A percentile compares a stretch with the other conserved stretches of the same genome.
Conservation (phyloP, 30 jellyfish, hydroid and myxozoan species). For the Hydractinia echinata region DNA sequence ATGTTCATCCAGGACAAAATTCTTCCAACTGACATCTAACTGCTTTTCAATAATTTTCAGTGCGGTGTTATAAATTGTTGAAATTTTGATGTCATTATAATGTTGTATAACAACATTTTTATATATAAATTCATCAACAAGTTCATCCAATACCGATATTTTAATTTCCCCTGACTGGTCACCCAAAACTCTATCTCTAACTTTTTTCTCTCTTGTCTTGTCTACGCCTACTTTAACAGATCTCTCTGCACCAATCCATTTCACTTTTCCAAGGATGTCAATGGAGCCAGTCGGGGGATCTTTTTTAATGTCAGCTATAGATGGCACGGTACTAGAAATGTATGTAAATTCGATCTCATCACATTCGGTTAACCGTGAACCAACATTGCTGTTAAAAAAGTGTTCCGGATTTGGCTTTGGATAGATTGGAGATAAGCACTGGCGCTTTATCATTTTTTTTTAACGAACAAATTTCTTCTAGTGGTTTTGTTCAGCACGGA, state of each 20-base stretch:
- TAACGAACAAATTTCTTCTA: background rate
- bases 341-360: background rate
- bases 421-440: background rate
- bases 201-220: background rate
- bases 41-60: no score
- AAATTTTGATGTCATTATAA: no score
- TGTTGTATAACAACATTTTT: no score
- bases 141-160: background rate
- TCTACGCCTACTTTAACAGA: background rate
- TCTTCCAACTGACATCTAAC: no score
- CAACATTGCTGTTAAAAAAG: background rate
- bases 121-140: no score
- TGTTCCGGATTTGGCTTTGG: background rate
- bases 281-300: background rate
- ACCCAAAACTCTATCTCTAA: background rate
- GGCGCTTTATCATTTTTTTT: background rate
- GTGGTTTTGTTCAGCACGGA: background rate
- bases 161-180: background rate
- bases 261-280: background rate
- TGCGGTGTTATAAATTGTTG: no score
- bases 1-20: no score
- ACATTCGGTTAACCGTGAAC: background rate
- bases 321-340: background rate
- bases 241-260: background rate
- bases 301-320: background rate